Evolutionary conservation across 1,140 invertebrate species (phyloP).

Genomic region (Acromyrmex heyeri): DNA sequence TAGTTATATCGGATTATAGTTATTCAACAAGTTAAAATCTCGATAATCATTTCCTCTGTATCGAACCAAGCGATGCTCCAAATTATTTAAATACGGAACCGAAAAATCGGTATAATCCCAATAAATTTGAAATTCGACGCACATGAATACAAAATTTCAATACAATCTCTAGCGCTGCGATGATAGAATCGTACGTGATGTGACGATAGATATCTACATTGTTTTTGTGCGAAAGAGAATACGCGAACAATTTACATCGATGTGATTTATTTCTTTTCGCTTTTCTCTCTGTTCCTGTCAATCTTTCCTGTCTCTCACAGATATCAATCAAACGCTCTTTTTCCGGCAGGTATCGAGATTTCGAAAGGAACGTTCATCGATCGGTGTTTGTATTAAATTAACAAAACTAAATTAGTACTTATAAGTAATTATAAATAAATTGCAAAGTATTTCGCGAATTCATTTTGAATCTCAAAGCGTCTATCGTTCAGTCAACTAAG

Average conservation of each 20-base stretch:
- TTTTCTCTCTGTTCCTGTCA: constrained; percentile 20
- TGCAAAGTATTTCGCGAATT: no score
- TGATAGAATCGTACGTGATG: not conserved
- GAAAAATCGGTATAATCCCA: not conserved
- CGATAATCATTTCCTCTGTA: not conserved
- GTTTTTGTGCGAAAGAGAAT: not conserved
- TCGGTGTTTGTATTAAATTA: no score
- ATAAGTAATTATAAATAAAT: no score
- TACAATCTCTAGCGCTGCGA: not conserved
- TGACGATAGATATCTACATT: not conserved
- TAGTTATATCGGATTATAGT: not conserved
- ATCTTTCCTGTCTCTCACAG: not conserved
- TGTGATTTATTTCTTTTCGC: not conserved
- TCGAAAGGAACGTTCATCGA: no score
- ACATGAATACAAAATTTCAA: no score
- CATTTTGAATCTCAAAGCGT: no score
- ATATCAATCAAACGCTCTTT: not conserved
- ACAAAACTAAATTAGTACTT: no score
- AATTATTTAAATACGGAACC: not conserved
- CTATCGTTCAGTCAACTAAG: no score
- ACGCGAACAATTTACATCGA: not conserved
- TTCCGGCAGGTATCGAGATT: no score
- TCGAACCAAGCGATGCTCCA: not conserved
- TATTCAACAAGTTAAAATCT: not conserved
- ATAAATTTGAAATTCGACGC: not conserved